Conservation (phyloP, 2,888 invertebrate genomes). For the Leptogaster cylindrica region DNA sequence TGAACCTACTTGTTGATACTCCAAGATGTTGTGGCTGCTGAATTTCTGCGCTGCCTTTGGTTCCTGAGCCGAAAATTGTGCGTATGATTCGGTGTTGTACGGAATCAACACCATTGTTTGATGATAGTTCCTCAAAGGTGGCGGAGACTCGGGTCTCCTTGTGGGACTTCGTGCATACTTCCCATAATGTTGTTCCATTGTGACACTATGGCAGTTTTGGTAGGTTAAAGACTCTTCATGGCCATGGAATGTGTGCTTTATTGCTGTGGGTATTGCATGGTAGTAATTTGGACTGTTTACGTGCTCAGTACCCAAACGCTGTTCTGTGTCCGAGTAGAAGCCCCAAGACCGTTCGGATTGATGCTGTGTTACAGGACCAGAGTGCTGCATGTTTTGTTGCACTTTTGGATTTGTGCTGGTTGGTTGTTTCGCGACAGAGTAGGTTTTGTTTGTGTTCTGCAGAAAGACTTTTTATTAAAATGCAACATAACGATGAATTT, state of each 20-base stretch:
- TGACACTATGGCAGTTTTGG: constrained; percentile 59
- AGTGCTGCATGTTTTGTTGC: constrained; percentile 13
- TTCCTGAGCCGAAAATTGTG: constrained; percentile 59
- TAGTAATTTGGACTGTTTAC: constrained; percentile 57
- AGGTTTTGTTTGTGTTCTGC: constrained; percentile 30
- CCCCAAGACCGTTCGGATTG: constrained; percentile 61
- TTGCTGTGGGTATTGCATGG: constrained; percentile 59
- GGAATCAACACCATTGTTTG: constrained; percentile 74
- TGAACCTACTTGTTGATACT: constrained; percentile 61
- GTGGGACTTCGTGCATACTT: constrained; percentile 62
- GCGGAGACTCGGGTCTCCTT: constrained; percentile 71
- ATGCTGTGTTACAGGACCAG: constrained; percentile 56
- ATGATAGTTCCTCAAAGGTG: constrained; percentile 72
- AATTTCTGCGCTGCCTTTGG: constrained; percentile 59
- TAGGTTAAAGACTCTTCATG: constrained; percentile 59
- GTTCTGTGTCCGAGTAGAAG: constrained; percentile 57
- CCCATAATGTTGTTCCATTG: constrained; percentile 54
- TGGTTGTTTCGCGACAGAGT: constrained; percentile 1
- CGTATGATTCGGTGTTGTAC: constrained; percentile 65
- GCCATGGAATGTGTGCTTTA: constrained; percentile 59
- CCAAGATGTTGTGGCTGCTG: constrained; percentile 60
- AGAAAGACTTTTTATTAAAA: constrained; percentile 35
- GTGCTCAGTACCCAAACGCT: constrained; percentile 57
- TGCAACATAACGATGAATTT: constrained; percentile 15
- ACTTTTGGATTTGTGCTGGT: constrained; percentile 4